Base-by-base conservation (phyloP, 2,113 vertebrate genomes). In the Puntigrus tetrazona region DNA sequence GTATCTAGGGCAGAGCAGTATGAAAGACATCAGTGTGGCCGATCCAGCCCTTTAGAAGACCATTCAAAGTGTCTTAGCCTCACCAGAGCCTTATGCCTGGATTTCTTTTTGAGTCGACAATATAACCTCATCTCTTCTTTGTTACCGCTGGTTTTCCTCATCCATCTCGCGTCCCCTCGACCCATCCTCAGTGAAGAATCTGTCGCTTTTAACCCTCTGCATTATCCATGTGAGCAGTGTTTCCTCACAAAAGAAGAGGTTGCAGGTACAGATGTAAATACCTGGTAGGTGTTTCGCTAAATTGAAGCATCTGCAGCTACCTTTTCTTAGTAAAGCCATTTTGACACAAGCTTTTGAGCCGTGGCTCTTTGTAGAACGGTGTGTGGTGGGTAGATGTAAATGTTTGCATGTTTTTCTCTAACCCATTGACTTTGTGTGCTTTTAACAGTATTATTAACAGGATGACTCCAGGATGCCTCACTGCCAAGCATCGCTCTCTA, bases 391-490 rank as follows among this genome's bases (percentile, higher is more conserved):
- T 75, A 22, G 69, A 74, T 63, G 70, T 85, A 61, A 82, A 59
- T 80, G 78, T 85, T 74, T 36, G n/a, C 84, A 70, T 82, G 80
- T 69, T 88, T 80, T 88, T 36, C 84, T 75, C 72, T 83, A 73
- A 85, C 82, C 45, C 63, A 52, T 38, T 84, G 55, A 87, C 86
- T 72, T 45, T 82, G 72, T 59, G 83, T 78, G 83, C 79, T 82
- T 82, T 80, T 83, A 70, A 72, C 80, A 63, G 41, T 83, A 83
- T 85, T 83, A 86, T 88, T 85, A 82, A 67, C 80, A 79, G 75
- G 77, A 41, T 77, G 77, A 63, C n/a, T 84, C 22, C 59, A 73
- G 57, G 61, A 72, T 52, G 77, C 27, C 69, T 76, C 50, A 61
- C 38, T 57, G 67, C 69, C 47, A 45, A 72, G n/a, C 84, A 84